phyloP scores from a whole-genome alignment of 2,888 invertebrate genomes.

The Drosophila testacea region DNA sequence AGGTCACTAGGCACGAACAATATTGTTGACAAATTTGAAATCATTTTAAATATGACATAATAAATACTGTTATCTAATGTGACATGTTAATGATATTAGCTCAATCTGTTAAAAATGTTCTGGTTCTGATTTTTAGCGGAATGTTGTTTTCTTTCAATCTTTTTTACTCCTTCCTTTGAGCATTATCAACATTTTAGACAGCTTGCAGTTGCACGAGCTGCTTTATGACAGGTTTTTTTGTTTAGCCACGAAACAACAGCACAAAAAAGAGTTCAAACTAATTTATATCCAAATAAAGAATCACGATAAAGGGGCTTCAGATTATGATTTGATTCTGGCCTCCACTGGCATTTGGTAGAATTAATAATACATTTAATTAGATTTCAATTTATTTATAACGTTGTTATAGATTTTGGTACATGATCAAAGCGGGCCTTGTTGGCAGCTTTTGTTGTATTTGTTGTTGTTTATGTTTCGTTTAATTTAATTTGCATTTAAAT shows the following conservation, averaged over 20 bases:
- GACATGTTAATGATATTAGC: constrained; percentile 9
- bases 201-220: constrained; percentile 24
- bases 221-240: constrained; percentile 36
- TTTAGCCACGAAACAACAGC: constrained; percentile 3
- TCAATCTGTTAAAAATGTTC: constrained; percentile 7
- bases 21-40: neutral
- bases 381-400: constrained; percentile 50
- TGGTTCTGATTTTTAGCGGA: neutral
- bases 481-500: constrained; percentile 42
- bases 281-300: neutral
- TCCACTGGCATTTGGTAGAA: constrained; percentile 30
- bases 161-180: neutral
- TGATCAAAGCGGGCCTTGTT: constrained; percentile 27
- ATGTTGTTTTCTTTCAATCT: neutral
- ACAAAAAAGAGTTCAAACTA: neutral
- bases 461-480: constrained; percentile 32
- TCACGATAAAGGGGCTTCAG: neutral
- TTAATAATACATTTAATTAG: constrained; percentile 31
- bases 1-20: neutral
- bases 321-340: constrained; percentile 14
- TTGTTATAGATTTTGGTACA: constrained; percentile 48
- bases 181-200: constrained; percentile 3
- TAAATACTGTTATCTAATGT: constrained; percentile 9
- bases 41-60: constrained; percentile 7
- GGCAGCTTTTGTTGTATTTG: constrained; percentile 30